A percentile compares a stretch with the other conserved stretches of the same genome.
phyloP scores from a whole-genome alignment of 2,888 invertebrate genomes.

The Temnothorax rugatulus region DNA sequence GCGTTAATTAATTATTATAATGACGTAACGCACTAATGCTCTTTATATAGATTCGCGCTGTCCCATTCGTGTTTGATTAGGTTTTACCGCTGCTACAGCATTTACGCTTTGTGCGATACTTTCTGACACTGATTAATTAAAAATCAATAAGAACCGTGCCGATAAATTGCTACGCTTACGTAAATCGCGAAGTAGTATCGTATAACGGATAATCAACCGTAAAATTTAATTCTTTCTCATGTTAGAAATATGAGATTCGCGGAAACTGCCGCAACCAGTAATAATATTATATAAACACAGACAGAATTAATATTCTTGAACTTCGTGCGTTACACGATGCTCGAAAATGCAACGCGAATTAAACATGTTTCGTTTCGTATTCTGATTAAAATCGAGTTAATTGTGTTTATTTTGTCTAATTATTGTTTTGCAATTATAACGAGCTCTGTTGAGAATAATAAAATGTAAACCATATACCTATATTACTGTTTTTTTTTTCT shows the following conservation, averaged over 20 bases:
- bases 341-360: neutral
- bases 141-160: neutral
- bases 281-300: neutral
- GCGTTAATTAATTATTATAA: slow-evolving; percentile 22
- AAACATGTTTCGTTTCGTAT: neutral
- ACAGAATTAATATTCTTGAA: slow-evolving; percentile 6
- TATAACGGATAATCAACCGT: neutral
- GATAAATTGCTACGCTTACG: neutral
- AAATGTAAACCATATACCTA: neutral
- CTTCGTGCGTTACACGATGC: neutral
- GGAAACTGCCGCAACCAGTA: neutral
- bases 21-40: neutral
- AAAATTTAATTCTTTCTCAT: neutral
- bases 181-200: neutral
- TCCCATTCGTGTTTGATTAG: slow-evolving; percentile 5
- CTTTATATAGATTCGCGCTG: neutral
- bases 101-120: neutral
- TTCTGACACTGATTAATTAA: neutral
- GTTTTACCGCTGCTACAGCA: neutral
- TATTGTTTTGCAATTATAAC: neutral
- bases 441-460: neutral
- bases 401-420: neutral
- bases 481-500: neutral
- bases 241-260: neutral
- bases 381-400: neutral